These are phyloP conservation scores for Tiliacea aurago DNA, from an alignment of 2,888 invertebrate species.

Conservation along the genomic window DNA sequence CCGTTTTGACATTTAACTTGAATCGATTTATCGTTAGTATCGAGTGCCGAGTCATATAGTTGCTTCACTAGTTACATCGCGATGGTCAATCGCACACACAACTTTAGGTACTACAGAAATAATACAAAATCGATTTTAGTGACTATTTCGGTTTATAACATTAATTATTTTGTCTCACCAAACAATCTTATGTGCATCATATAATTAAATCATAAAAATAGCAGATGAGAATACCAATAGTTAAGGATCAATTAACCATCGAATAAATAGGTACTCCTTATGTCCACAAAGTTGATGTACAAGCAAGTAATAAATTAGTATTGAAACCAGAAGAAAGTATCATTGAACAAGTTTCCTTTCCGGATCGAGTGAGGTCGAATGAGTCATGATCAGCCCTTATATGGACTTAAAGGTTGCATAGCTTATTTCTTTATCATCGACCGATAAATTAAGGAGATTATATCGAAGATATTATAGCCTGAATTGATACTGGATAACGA, in stretches of 20 bases:
- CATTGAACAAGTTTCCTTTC: slow-evolving; percentile 73
- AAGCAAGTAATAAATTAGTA: slow-evolving; percentile 33
- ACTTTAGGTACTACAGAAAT: background rate
- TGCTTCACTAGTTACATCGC: too few relatives aligned
- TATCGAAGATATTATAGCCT: slow-evolving; percentile 37
- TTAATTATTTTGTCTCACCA: background rate
- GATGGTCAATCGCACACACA: too few relatives aligned
- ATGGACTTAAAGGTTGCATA: slow-evolving; percentile 66
- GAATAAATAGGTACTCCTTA: slow-evolving; percentile 8
- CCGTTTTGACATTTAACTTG: too few relatives aligned
- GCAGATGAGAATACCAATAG: background rate
- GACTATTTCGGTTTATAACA: background rate
- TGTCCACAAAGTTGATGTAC: slow-evolving; percentile 15
- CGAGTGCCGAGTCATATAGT: too few relatives aligned
- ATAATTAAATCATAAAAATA: background rate
- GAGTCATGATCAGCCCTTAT: slow-evolving; percentile 74
- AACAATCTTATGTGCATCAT: background rate
- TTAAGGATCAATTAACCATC: background rate
- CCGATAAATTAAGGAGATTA: slow-evolving; percentile 47
- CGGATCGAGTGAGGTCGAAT: slow-evolving; percentile 64
- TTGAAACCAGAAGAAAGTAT: slow-evolving; percentile 68
- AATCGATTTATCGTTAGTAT: too few relatives aligned
- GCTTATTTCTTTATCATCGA: slow-evolving; percentile 44
- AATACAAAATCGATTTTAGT: background rate
- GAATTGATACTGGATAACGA: slow-evolving; percentile 24